Conservation (phyloP, 2,113 vertebrate genomes). For the pig (Sus scrofa) region T2T-Sscrofa CM000830.6:19994001-19994500, state of each 20-base stretch:
- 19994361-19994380: not conserved
- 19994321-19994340: not conserved
- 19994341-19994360: not conserved
- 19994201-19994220: not conserved
- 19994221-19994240: conserved; percentile 43
- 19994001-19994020: not conserved
- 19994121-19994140: conserved; percentile 33
- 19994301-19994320: not conserved
- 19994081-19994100: not conserved
- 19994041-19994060: not conserved
- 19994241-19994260: conserved; percentile 5
- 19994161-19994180: not conserved
- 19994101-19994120: conserved; percentile 40
- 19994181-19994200: not conserved
- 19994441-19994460: not conserved
- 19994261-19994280: conserved; percentile 34
- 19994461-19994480: not conserved
- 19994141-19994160: conserved; percentile 48
- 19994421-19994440: conserved; percentile 21
- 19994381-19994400: not conserved
- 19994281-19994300: not conserved
- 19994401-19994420: not conserved
- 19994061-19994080: not conserved
- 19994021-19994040: not conserved
- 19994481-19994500: conserved; percentile 21